These are phyloP conservation scores for Xiphophorus hellerii DNA, from an alignment of 2,113 vertebrate species.

Conservation along the genomic window DNA sequence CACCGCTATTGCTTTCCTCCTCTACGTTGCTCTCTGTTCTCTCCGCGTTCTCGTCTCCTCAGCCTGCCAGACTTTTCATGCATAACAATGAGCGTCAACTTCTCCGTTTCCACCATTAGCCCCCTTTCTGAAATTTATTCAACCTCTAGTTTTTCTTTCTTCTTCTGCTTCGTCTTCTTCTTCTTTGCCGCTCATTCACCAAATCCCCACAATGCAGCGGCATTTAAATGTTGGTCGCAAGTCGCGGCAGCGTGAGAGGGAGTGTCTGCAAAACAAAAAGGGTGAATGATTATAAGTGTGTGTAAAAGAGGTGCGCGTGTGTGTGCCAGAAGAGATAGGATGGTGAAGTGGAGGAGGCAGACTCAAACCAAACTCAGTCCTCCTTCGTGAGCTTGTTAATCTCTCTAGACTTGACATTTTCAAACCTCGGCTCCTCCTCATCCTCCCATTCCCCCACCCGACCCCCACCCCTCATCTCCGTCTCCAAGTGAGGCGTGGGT, in stretches of 20 bases:
- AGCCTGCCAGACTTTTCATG: conserved; percentile 60
- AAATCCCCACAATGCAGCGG: conserved; percentile 58
- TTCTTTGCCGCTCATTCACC: conserved; percentile 49
- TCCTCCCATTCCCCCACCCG: neutral
- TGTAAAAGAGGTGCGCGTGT: conserved; percentile 25
- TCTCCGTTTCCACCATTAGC: conserved; percentile 63
- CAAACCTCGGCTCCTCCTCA: conserved; percentile 52
- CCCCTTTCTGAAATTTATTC: conserved; percentile 56
- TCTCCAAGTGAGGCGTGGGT: conserved; percentile 55
- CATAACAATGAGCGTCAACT: conserved; percentile 69
- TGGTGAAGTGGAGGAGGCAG: conserved; percentile 26
- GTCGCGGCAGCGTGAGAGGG: conserved; percentile 4
- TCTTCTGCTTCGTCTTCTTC: neutral
- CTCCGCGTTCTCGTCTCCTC: conserved; percentile 28
- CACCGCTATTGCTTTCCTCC: conserved; percentile 1
- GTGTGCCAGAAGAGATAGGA: conserved; percentile 27
- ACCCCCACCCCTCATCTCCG: conserved; percentile 21
- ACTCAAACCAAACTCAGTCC: conserved; percentile 41
- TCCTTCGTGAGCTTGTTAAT: conserved; percentile 66
- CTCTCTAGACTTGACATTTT: conserved; percentile 75
- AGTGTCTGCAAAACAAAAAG: conserved; percentile 12
- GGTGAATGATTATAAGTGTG: conserved; percentile 29
- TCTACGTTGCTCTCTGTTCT: conserved; percentile 15
- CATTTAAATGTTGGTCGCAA: conserved; percentile 58
- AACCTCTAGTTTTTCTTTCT: conserved; percentile 8